Evolutionary conservation across 2,888 invertebrate genomes (phyloP), one percentile per base, ranked within the genome.

Genomic region (Ariolimax columbianus): DNA sequence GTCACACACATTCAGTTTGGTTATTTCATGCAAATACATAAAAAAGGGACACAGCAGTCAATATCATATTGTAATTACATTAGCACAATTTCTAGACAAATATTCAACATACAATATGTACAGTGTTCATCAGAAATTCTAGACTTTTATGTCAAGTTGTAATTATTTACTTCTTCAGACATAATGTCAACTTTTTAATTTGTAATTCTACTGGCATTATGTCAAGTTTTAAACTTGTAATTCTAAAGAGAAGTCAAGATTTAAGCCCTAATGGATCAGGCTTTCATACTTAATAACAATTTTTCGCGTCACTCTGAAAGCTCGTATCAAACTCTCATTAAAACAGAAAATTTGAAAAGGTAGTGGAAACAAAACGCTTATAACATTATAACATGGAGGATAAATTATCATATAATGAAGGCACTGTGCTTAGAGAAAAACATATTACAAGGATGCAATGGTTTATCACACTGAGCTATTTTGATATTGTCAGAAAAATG

Each of bases 351-450:
- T 3, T n/a, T 1, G 11, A n/a, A 26, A 63, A n/a, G 4, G n/a
- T 26, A 6, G 26, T n/a, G n/a, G n/a, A 63, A 63, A 63, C 1
- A 63, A 23, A 14, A 63, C 17, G 0, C 17, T 7, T 2, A n/a
- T 23, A n/a, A n/a, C n/a, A 63, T n/a, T 47, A 63, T 63, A 23
- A 63, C 23, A 63, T n/a, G 6, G 3, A 9, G 4, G 33, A 51
- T 51, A 75, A 30, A 75, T 51, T 51, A 75, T 51, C 75, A 75
- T 23, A 75, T 51, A 75, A 75, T 47, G 43, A 75, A 75, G 75
- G 75, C 75, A 75, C 75, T 75, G 75, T n/a, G n/a, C 0, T 75
- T 30, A 47, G 51, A 75, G 30, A 19, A 75, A 51, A n/a, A n/a
- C 73, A 75, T 70, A 40, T 40, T 23, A 72, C 72, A 72, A 38